Percentiles rank a stretch among this genome's conserved stretches.
These are phyloP conservation scores for Aurelia sp. DNA, from an alignment of 30 jellyfish, hydroid and myxozoan species.

Conservation along the genomic window DNA sequence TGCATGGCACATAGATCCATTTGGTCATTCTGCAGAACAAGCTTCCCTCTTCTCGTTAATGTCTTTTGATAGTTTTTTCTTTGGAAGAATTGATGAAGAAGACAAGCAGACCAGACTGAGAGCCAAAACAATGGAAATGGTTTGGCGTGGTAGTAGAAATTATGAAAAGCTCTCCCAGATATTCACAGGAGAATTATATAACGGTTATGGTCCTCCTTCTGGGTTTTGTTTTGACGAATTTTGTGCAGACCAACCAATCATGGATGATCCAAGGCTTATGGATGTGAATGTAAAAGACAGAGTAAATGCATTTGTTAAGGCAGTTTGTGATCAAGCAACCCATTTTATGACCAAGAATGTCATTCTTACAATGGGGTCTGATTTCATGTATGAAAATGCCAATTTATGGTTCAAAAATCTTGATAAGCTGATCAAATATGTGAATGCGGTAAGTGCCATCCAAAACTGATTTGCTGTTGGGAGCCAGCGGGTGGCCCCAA, in stretches of 20 bases:
- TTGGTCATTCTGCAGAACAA: conserved; percentile 99
- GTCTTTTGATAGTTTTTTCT: conserved; percentile 98
- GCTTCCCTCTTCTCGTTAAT: conserved; percentile 94
- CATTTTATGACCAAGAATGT: conserved; percentile 87
- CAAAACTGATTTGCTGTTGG: too few species aligned
- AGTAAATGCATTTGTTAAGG: conserved; percentile 91
- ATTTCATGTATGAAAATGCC: conserved; percentile 96
- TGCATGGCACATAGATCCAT: conserved; percentile 99
- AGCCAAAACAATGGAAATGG: conserved; percentile 97
- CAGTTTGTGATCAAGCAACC: conserved; percentile 95
- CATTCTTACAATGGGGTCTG: conserved; percentile 96
- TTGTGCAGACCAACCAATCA: conserved; percentile 94
- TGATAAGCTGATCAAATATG: conserved; percentile 92
- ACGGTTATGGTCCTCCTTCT: conserved; percentile 96
- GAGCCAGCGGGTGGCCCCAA: too few species aligned
- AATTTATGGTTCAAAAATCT: conserved; percentile 92
- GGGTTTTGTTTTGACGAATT: conserved; percentile 97
- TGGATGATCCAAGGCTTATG: conserved; percentile 84
- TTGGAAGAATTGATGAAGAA: conserved; percentile 96
- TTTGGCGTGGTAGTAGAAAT: conserved; percentile 98
- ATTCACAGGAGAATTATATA: conserved; percentile 97
- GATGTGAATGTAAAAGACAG: conserved; percentile 95
- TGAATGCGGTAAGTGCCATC: conserved; percentile 71
- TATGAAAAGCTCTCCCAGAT: conserved; percentile 82
- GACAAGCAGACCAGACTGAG: conserved; percentile 86